Base-by-base conservation (phyloP, 2,113 vertebrate species). In the Blennius ocellaris region DNA sequence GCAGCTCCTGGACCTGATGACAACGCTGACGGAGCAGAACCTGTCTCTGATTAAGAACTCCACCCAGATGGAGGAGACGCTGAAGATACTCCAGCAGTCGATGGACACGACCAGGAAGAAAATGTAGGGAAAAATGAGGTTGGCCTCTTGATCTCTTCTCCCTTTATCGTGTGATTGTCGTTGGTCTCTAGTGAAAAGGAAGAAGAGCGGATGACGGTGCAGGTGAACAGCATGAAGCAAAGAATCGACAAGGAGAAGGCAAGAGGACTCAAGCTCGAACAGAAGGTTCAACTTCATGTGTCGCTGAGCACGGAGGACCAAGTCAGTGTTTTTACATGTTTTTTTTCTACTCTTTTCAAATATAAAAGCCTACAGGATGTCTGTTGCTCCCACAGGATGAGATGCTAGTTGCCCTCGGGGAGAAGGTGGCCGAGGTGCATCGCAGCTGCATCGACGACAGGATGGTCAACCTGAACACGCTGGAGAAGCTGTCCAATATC, bases 381-480 rank as follows among this genome's bases (percentile, higher is more conserved):
- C n/a, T n/a, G n/a, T n/a, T n/a, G n/a, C n/a, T n/a, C n/a, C n/a
- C n/a, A 7, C 76, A 99, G 98, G 96, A 97, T 38, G 80, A 80
- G 14, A 88, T 94, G 85, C 79, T 98, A 62, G 80, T 92, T 0
- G 81, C 84, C 39, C 89, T 99, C 55, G 73, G 91, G 14, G 70
- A 66, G 37, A 99, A 97, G 75, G 96, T 99, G 79, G 60, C 77
- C 9, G 95, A 95, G 9, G 94, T 98, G 40, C 96, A 98, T 58
- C 62, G n/a, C 11, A 80, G 83, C 3, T 99, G 96, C 6, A 91
- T 95, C 3, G 93, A 95, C 0, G 86, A 93, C 69, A 91, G 84
- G 0, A 90, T 93, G 16, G 68, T 93, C 66, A 95, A 92, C 85
- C 85, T 96, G 70, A 90, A 87, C 81, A 94, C 95, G 0, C 12